Conservation (phyloP, 1,140 invertebrate species). For the Bursaphelenchus mucronatus region DNA sequence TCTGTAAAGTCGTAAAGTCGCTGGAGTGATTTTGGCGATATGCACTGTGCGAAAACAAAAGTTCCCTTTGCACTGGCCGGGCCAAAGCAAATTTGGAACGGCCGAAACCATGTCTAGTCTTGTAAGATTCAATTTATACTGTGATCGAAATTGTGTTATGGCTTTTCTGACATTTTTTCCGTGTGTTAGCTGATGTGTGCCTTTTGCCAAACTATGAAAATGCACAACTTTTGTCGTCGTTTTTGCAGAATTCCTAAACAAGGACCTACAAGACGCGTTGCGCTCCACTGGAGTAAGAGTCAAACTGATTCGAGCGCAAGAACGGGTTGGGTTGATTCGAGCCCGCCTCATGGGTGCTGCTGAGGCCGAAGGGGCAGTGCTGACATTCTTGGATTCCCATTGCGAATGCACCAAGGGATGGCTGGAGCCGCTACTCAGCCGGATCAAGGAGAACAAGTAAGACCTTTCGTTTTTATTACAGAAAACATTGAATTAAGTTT, state of each 20-base stretch:
- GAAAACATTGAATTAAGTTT: not conserved
- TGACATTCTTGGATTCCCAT: slow-evolving; percentile 86
- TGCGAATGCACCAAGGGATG: slow-evolving; percentile 85
- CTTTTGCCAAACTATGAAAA: no score
- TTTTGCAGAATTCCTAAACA: slow-evolving; percentile 69
- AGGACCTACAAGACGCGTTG: slow-evolving; percentile 74
- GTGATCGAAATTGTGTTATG: no score
- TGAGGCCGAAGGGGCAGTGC: slow-evolving; percentile 73
- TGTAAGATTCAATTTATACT: no score
- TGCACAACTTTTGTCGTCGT: no score
- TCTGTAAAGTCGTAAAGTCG: no score
- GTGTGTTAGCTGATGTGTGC: no score
- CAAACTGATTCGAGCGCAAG: slow-evolving; percentile 67
- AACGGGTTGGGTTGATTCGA: slow-evolving; percentile 76
- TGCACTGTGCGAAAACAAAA: no score
- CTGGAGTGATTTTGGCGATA: no score
- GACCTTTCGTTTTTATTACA: slow-evolving; percentile 9
- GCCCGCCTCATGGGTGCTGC: slow-evolving; percentile 78
- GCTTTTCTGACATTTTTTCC: no score
- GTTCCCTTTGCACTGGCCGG: no score
- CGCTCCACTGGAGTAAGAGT: slow-evolving; percentile 68
- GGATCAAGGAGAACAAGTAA: slow-evolving; percentile 69
- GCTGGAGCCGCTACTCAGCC: slow-evolving; percentile 77
- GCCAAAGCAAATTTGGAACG: no score
- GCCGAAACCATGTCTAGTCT: no score